Percentiles rank a stretch among this genome's conserved stretches.
phyloP scores from a whole-genome alignment of 2,797 vertebrate species.

The Sphenopsis melanotis region DNA sequence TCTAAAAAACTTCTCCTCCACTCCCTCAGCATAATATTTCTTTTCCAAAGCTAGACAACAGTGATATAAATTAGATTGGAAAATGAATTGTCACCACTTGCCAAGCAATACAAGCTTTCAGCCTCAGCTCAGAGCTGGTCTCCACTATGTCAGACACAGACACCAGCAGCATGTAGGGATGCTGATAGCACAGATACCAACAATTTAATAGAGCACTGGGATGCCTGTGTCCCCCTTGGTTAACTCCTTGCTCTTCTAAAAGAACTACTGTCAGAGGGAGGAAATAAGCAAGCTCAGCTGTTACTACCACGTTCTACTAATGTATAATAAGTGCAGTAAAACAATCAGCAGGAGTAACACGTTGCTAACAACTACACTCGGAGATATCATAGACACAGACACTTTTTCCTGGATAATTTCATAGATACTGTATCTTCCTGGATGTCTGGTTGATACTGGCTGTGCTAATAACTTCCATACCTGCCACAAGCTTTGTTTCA shows the following conservation, averaged over 20 bases:
- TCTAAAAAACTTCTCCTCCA: neutral
- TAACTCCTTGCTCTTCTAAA: neutral
- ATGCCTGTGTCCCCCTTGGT: neutral
- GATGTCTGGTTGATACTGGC: neutral
- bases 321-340: neutral
- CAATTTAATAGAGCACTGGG: neutral
- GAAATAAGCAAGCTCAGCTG: neutral
- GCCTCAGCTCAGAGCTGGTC: neutral
- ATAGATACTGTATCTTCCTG: neutral
- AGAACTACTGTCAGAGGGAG: neutral
- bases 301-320: neutral
- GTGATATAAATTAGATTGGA: neutral
- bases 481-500: neutral
- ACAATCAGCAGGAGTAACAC: neutral
- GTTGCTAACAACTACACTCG: neutral
- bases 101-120: neutral
- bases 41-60: neutral
- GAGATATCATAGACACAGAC: neutral
- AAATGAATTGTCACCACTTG: neutral
- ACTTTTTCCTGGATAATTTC: neutral
- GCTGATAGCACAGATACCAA: neutral
- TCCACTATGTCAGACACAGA: neutral
- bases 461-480: neutral
- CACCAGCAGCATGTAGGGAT: rapidly evolving
- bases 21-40: neutral